Evolutionary conservation across 2,888 invertebrate genomes (phyloP).

Genomic region (Mesorhabditis belari): DNA sequence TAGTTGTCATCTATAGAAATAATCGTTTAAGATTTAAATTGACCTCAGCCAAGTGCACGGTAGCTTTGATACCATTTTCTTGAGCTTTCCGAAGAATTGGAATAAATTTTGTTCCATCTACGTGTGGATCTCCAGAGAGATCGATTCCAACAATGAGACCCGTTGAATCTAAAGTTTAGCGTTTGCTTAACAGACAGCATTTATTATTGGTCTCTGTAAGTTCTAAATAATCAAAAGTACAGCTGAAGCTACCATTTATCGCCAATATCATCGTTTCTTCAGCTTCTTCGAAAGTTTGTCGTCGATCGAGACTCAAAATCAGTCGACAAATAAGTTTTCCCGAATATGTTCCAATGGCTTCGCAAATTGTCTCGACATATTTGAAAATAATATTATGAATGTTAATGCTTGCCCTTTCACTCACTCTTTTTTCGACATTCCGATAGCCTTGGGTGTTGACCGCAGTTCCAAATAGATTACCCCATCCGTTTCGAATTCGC

Average conservation of each 20-base stretch:
- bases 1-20: background rate
- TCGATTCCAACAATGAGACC: constrained; percentile 19
- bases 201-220: background rate
- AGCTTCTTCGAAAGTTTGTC: constrained; percentile 11
- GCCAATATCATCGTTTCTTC: constrained; percentile 9
- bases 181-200: background rate
- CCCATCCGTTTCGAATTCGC: constrained; percentile 14
- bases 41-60: background rate
- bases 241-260: background rate
- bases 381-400: background rate
- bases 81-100: constrained; percentile 8
- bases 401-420: constrained; percentile 2
- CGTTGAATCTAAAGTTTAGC: no score
- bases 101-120: constrained; percentile 12
- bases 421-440: constrained; percentile 3
- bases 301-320: constrained; percentile 17
- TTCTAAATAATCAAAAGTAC: background rate
- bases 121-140: constrained; percentile 13
- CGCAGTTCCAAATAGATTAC: constrained; percentile 21
- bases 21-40: no score
- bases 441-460: constrained; percentile 18
- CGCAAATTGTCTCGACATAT: background rate
- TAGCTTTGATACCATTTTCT: background rate
- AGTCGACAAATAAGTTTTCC: constrained; percentile 9
- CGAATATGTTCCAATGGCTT: background rate